Evolutionary conservation across 2,797 vertebrate species (phyloP), one percentile per base, ranked within the genome.

Genomic region (Prunella strophiata): DNA sequence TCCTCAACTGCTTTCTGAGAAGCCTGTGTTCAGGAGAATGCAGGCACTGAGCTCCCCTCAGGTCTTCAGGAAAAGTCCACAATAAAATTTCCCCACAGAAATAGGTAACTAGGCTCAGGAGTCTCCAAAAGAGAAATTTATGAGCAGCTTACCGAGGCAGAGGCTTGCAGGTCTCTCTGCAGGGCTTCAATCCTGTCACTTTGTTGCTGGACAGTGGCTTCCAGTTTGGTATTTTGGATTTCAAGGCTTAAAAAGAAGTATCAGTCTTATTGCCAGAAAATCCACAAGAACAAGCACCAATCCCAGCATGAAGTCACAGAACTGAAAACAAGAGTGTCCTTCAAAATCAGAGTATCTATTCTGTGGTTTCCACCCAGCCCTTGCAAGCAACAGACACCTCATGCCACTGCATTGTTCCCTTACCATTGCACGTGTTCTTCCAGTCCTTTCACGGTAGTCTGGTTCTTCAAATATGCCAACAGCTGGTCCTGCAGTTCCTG

Each of bases 211-310:
- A 98, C 92, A 50, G 98, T 97, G 58, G 97, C 98, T 96, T 99
- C 98, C 75, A 99, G 96, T 83, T 96, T 97, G 71, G 98, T 98
- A 34, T 99, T 99, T 96, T 99, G 98, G 40, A 98, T 98, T 98
- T 99, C 99, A 94, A 99, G 96, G 96, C 99, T 99, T 93, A 80
- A 96, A 74, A 47, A 63, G 8, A 91, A 94, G 72, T 5, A 91
- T 1, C 61, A 22, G 7, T 63, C n/a, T 59, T 74, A 66, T 34
- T 34, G 34, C 34, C 34, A 34, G 34, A 34, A 34, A 34, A 34
- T 34, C 34, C 34, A 34, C 34, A 34, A 34, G 34, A 34, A 34
- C 34, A 34, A 34, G 32, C 61, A 67, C 17, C 51, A 40, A 4
- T 34, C 25, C 32, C 29, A 30, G n/a, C n/a, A n/a, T n/a, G n/a